Evolutionary conservation across 2,113 vertebrate species (phyloP).

Genomic region (Holacanthus passer): DNA sequence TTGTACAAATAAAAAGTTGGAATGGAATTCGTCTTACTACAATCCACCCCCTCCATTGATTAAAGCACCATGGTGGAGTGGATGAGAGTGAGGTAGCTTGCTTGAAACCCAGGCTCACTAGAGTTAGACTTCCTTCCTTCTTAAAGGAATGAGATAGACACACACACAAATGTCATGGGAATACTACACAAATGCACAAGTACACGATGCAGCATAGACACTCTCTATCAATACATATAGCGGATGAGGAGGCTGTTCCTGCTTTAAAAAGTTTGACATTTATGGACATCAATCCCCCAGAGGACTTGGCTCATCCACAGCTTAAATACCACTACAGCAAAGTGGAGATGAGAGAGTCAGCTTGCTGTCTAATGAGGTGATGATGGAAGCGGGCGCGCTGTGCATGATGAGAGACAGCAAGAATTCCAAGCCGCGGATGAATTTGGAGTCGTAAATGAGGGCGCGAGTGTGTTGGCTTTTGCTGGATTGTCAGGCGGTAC

Average conservation of each 20-base stretch:
- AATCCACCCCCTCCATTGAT: not conserved
- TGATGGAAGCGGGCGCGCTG: conserved; percentile 24
- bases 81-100: not conserved
- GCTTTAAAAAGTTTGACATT: conserved; percentile 54
- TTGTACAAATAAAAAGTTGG: not conserved
- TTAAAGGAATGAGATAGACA: not conserved
- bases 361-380: conserved; percentile 52
- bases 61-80: not conserved
- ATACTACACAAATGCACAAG: not conserved
- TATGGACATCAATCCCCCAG: conserved; percentile 30
- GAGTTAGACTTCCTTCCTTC: not conserved
- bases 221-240: not conserved
- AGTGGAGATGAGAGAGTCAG: conserved; percentile 31
- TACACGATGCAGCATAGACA: not conserved
- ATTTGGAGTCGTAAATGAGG: conserved; percentile 35
- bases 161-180: not conserved
- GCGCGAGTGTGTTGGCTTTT: conserved; percentile 36
- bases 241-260: conserved; percentile 13
- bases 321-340: conserved; percentile 40
- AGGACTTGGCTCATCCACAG: conserved; percentile 31
- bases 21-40: not conserved
- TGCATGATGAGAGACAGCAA: conserved; percentile 33
- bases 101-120: not conserved
- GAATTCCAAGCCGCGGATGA: conserved; percentile 34
- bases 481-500: conserved; percentile 43